Conservation (phyloP, 2,888 invertebrate species). For the Agriopis leucophaearia region DNA sequence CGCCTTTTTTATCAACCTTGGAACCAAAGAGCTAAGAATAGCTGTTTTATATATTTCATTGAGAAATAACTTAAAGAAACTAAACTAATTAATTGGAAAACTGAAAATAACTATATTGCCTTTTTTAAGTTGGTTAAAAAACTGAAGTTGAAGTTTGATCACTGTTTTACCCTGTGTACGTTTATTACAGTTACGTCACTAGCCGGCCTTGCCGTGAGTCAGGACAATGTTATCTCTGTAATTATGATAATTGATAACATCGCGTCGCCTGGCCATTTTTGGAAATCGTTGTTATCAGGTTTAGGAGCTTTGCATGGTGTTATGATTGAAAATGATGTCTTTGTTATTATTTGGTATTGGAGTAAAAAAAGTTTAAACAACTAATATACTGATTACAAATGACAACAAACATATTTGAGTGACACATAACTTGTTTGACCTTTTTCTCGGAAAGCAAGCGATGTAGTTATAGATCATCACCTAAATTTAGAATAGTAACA, state of each 20-base stretch:
- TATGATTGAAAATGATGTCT: background rate
- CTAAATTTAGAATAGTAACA: background rate
- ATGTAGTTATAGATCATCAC: background rate
- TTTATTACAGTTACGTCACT: conserved; percentile 40
- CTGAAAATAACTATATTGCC: too few relatives aligned
- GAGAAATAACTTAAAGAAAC: too few relatives aligned
- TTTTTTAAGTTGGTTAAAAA: too few relatives aligned
- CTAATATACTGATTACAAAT: background rate
- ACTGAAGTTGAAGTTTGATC: conserved; percentile 1
- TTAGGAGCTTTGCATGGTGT: background rate
- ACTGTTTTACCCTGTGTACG: conserved; percentile 18
- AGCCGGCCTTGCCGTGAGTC: conserved; percentile 44
- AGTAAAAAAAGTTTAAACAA: background rate
- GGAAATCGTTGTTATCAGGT: conserved; percentile 8
- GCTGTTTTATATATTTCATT: too few relatives aligned
- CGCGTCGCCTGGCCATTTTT: conserved; percentile 22
- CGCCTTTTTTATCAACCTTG: too few relatives aligned
- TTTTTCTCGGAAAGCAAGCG: background rate
- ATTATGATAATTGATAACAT: conserved; percentile 44
- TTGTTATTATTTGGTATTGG: conserved; percentile 2
- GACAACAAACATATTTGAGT: conserved; percentile 1
- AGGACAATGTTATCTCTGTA: conserved; percentile 44
- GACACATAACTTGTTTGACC: background rate
- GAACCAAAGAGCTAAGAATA: too few relatives aligned
- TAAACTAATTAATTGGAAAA: too few relatives aligned